Evolutionary conservation across 2,797 vertebrate species (phyloP), one percentile per base, ranked within the genome.

Genomic region (Stomatorhinus walkeri): DNA sequence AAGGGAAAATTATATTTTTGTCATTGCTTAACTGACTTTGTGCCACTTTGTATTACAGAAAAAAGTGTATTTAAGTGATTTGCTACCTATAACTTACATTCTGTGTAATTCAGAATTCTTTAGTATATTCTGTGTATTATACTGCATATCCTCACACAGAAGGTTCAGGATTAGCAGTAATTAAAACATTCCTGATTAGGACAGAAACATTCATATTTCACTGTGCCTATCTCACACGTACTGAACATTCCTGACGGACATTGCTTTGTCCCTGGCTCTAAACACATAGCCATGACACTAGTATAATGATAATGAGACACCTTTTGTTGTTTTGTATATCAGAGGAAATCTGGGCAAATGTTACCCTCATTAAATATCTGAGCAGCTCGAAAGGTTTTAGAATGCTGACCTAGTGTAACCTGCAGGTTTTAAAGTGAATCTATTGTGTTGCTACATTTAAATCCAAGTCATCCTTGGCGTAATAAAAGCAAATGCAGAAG

Each of bases 381-480:
- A 86, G 84, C 46, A 51, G 46, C 48, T 56, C 40, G 19, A 14
- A 36, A 81, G 32, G 64, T 49, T 79, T 49, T 36, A 52, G 64
- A 16, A 56, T 87, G 64, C 14, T 89, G 87, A 88, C 85, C 52
- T 24, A 81, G 12, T 59, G 16, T 52, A 8, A 81, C 68, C 86
- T 10, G 22, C 72, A 87, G 43, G 46, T 88, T 85, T 56, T 84
- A 68, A 89, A 87, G 54, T 46, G 64, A 54, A 87, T 85, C 76
- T 46, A 83, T 19, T 83, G 61, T 64, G 59, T 85, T 90, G 76
- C 86, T 88, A 84, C 59, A 87, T 64, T 43, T 83, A 87, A 43
- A 14, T 68, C 19, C 64, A 52, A 88, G 87, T 76, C 9, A 64
- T 87, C 84, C 88, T 87, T 87, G 84, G 84, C 84, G 0, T 87